Evolutionary conservation across 2,113 vertebrate species (phyloP).

Genomic region (Coptodon rendalli): DNA sequence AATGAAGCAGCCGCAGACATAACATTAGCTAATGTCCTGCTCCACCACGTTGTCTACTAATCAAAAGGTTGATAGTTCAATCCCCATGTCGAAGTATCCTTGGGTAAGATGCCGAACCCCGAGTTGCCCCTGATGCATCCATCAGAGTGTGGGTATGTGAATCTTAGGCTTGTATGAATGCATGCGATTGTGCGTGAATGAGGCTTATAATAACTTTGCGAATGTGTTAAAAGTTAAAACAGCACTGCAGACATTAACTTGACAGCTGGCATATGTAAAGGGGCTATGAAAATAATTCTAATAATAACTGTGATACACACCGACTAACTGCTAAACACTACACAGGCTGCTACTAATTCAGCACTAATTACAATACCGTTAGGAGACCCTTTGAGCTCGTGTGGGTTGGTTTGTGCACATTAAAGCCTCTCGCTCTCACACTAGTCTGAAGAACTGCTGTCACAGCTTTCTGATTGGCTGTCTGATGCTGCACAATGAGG

Average conservation of each 20-base stretch:
- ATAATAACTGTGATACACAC: background rate
- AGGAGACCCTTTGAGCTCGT: background rate
- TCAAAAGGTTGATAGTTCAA: background rate
- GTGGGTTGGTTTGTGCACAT: background rate
- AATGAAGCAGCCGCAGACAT: background rate
- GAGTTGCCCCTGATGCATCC: background rate
- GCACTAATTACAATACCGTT: background rate
- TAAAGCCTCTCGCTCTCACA: background rate
- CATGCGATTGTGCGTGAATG: rapidly evolving
- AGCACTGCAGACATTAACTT: background rate
- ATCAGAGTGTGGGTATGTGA: background rate
- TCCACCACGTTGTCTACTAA: background rate
- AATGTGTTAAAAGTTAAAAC: background rate
- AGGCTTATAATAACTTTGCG: background rate
- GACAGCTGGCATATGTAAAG: background rate
- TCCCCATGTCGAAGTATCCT: background rate
- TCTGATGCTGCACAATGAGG: background rate
- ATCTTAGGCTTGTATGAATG: background rate
- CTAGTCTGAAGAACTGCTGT: background rate
- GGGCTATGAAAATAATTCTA: background rate
- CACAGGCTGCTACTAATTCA: background rate
- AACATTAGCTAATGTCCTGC: background rate
- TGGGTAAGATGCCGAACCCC: background rate
- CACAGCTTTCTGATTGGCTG: background rate
- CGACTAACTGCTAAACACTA: background rate